Evolutionary conservation across 2,888 invertebrate genomes (phyloP).

Genomic region (Papilio protenor): DNA sequence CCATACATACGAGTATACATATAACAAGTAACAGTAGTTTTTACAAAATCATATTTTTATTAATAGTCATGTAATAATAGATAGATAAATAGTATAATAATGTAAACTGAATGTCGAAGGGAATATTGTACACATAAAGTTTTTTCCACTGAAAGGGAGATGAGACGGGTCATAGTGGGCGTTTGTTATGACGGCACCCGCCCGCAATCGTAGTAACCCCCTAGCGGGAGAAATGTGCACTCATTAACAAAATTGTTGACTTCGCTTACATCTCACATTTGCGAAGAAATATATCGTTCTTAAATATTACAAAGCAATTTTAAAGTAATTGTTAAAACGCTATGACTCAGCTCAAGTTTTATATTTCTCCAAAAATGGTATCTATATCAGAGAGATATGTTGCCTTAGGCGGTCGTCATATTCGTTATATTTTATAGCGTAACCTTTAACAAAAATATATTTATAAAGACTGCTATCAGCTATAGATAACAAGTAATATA

Average conservation of each 20-base stretch:
- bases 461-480: background rate
- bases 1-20: no score
- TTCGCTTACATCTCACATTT: background rate
- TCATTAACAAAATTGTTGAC: background rate
- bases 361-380: no score
- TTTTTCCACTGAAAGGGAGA: background rate
- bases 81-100: background rate
- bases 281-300: background rate
- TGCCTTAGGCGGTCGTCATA: background rate
- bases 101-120: background rate
- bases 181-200: constrained; percentile 9
- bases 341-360: no score
- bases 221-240: background rate
- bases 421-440: background rate
- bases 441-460: background rate
- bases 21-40: no score
- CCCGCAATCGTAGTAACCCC: background rate
- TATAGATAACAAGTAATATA: constrained; percentile 22
- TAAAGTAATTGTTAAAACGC: background rate
- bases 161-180: background rate
- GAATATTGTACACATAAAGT: background rate
- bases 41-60: background rate
- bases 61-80: background rate
- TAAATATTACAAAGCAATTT: background rate
- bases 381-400: background rate